Percentiles rank a stretch among this genome's conserved stretches.
Conservation (phyloP, 2,113 vertebrate species). For the Ifrita kowaldi region DNA sequence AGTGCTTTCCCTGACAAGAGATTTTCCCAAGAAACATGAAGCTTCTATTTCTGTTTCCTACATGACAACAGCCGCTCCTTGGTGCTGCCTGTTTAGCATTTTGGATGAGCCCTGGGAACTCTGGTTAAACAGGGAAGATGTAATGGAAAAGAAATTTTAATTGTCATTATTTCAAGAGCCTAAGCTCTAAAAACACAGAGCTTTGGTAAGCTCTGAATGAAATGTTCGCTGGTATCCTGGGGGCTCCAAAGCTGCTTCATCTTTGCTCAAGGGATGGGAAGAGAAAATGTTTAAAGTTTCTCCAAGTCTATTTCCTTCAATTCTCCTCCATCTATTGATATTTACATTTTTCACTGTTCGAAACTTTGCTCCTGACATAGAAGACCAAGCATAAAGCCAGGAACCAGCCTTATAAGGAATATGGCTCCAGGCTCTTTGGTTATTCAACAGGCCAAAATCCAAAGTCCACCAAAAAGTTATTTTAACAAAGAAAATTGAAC, state of each 20-base stretch:
- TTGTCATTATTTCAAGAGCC: neutral
- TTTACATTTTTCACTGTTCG: neutral
- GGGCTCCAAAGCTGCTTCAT: neutral
- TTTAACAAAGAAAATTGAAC: conserved; percentile 17
- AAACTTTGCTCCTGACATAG: neutral
- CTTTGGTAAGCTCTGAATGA: neutral
- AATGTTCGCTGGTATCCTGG: neutral
- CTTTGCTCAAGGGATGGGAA: neutral
- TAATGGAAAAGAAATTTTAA: conserved; percentile 14
- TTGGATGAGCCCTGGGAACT: neutral
- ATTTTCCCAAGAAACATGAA: neutral
- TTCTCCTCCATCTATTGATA: neutral
- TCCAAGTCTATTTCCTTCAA: neutral
- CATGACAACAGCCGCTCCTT: neutral
- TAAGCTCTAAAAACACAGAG: neutral
- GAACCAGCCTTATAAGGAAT: neutral
- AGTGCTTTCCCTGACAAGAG: neutral
- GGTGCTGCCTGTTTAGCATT: neutral
- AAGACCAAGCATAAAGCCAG: neutral
- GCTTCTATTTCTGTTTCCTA: neutral
- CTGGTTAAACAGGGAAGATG: neutral
- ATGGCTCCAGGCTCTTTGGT: neutral
- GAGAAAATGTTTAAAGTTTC: neutral
- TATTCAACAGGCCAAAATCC: neutral
- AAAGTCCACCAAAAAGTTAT: neutral